Percentiles rank a stretch among this genome's conserved stretches.
These are phyloP conservation scores for Meta bourneti DNA, from an alignment of 2,888 invertebrate species.

Conservation along the genomic window DNA sequence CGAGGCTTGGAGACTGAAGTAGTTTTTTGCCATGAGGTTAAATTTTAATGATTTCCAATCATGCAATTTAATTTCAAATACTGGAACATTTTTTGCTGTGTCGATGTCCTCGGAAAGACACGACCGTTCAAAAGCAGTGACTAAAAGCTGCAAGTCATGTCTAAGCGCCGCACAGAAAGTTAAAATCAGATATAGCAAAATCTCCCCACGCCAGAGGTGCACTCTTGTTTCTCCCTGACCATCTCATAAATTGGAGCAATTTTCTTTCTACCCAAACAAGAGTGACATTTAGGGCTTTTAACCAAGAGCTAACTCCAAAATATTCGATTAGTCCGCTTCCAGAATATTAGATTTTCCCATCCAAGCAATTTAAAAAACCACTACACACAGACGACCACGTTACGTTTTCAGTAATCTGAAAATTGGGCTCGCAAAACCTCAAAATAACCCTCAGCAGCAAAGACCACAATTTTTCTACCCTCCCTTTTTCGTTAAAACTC, in stretches of 20 bases:
- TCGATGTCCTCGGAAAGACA: too few species aligned
- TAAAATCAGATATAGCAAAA: background rate
- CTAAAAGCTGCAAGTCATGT: background rate
- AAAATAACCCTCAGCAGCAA: conserved; percentile 32
- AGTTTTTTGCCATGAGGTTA: too few species aligned
- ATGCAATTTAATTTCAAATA: too few species aligned
- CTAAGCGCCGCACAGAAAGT: background rate
- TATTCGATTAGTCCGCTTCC: background rate
- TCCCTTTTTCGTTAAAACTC: conserved; percentile 21
- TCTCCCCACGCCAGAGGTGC: background rate
- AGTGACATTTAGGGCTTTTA: conserved; percentile 1
- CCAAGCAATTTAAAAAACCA: conserved; percentile 10
- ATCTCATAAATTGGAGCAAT: background rate
- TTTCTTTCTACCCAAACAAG: background rate
- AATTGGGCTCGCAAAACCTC: conserved; percentile 12
- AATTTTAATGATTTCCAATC: too few species aligned
- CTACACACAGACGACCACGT: background rate
- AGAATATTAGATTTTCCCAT: conserved; percentile 15
- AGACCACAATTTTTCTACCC: conserved; percentile 37
- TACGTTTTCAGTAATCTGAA: conserved; percentile 18
- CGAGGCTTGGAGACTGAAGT: too few species aligned
- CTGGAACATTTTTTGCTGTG: background rate
- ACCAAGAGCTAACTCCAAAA: conserved; percentile 7
- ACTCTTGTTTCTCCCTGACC: background rate
- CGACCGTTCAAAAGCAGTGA: background rate